phyloP scores from a whole-genome alignment of 2,797 vertebrate species.

The Pseudochaenichthys georgianus region DNA sequence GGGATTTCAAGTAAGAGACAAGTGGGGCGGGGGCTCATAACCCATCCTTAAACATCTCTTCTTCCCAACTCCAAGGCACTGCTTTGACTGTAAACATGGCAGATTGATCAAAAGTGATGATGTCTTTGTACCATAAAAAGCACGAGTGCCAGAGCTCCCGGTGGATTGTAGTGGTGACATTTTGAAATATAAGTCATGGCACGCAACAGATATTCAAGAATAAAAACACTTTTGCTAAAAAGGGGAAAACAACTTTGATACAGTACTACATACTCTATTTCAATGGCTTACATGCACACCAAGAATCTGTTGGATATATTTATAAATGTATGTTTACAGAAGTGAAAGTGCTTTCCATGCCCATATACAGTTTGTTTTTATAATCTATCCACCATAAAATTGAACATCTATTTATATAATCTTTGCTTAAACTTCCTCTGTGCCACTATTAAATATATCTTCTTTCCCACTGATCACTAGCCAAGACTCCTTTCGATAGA shows the following conservation, averaged over 20 bases:
- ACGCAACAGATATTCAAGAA: constrained; percentile 58
- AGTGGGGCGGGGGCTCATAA: constrained; percentile 30
- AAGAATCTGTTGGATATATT: constrained; percentile 51
- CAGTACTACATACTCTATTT: constrained; percentile 59
- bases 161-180: constrained; percentile 52
- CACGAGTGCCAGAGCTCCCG: constrained; percentile 53
- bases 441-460: constrained; percentile 42
- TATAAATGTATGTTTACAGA: constrained; percentile 56
- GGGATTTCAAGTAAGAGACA: constrained; percentile 58
- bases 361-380: constrained; percentile 50
- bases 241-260: constrained; percentile 60
- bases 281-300: constrained; percentile 70
- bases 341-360: constrained; percentile 66
- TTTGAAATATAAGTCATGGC: constrained; percentile 64
- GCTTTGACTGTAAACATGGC: constrained; percentile 86
- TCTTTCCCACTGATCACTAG: constrained; percentile 30
- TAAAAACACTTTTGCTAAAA: constrained; percentile 51
- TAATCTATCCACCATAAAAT: constrained; percentile 46
- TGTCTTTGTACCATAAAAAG: constrained; percentile 55
- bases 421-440: constrained; percentile 44
- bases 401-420: constrained; percentile 45
- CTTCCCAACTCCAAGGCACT: constrained; percentile 86
- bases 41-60: constrained; percentile 48
- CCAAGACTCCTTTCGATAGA: constrained; percentile 39
- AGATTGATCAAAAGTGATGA: constrained; percentile 72